A percentile compares a stretch with the other conserved stretches of the same genome.
These are phyloP conservation scores for Didymodactylos carnosus DNA, from an alignment of 2,888 invertebrate genomes.

Conservation along the genomic window DNA sequence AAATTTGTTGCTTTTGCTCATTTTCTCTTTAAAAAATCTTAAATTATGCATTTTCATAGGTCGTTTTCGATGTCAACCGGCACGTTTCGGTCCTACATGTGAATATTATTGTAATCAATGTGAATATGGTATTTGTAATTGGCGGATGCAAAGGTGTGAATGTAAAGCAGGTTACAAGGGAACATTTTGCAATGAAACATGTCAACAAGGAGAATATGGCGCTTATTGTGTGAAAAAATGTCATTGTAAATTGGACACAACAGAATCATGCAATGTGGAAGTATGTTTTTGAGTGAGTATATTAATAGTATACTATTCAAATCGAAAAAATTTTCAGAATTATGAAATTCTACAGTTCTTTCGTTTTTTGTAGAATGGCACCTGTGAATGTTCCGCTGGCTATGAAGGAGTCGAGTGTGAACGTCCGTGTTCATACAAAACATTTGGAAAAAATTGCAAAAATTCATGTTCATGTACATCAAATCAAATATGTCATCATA, in stretches of 20 bases:
- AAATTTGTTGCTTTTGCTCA: too few relatives aligned
- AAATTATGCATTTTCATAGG: neutral
- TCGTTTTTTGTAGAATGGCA: slow-evolving; percentile 1
- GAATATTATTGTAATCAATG: neutral
- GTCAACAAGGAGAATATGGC: too few relatives aligned
- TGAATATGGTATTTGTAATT: neutral
- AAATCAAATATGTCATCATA: neutral
- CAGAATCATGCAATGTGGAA: neutral
- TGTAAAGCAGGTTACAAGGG: neutral
- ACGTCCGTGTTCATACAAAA: neutral
- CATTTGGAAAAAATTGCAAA: neutral
- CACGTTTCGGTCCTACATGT: neutral
- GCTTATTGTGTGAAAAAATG: too few relatives aligned
- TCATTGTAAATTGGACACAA: too few relatives aligned
- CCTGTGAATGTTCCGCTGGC: neutral
- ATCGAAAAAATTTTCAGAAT: too few relatives aligned
- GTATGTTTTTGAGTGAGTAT: too few relatives aligned
- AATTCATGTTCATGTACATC: neutral
- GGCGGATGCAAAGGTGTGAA: neutral
- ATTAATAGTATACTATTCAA: too few relatives aligned
- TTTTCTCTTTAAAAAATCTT: neutral
- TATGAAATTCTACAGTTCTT: too few relatives aligned
- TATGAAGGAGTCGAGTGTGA: neutral
- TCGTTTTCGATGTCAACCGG: neutral
- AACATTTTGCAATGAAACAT: neutral